Conservation (phyloP, 2,888 invertebrate species). For the Stenurella melanura region DNA sequence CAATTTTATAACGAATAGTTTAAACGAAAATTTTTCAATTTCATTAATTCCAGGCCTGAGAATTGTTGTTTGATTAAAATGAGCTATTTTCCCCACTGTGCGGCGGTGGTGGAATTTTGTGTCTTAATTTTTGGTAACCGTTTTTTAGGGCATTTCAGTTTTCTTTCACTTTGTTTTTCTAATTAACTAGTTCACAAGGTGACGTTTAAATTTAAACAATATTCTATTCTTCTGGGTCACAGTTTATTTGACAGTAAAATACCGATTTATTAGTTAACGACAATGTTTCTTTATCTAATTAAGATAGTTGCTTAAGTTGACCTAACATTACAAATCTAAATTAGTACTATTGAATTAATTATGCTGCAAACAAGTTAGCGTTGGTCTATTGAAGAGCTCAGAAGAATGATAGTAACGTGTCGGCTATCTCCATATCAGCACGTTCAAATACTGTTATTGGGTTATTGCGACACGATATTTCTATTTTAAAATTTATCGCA, state of each 20-base stretch:
- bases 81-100: too few species aligned
- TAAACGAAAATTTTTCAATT: too few species aligned
- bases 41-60: too few species aligned
- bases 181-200: too few species aligned
- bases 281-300: conserved; percentile 1
- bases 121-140: too few species aligned
- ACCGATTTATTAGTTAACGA: not conserved
- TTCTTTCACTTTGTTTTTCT: too few species aligned
- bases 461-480: conserved; percentile 28
- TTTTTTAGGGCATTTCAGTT: too few species aligned
- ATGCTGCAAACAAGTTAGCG: conserved; percentile 21
- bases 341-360: conserved; percentile 17
- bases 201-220: too few species aligned
- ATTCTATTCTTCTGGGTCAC: not conserved
- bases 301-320: conserved; percentile 2
- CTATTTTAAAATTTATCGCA: conserved; percentile 24
- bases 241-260: not conserved
- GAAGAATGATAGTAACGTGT: conserved; percentile 9
- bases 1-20: too few species aligned
- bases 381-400: conserved; percentile 9
- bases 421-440: conserved; percentile 13
- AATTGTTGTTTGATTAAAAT: too few species aligned
- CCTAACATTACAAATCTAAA: conserved; percentile 21
- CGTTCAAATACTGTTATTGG: conserved; percentile 14
- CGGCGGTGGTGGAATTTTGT: too few species aligned